These are phyloP conservation scores for Acromyrmex charruanus DNA, from an alignment of 1,140 invertebrate species.

Conservation along the genomic window DNA sequence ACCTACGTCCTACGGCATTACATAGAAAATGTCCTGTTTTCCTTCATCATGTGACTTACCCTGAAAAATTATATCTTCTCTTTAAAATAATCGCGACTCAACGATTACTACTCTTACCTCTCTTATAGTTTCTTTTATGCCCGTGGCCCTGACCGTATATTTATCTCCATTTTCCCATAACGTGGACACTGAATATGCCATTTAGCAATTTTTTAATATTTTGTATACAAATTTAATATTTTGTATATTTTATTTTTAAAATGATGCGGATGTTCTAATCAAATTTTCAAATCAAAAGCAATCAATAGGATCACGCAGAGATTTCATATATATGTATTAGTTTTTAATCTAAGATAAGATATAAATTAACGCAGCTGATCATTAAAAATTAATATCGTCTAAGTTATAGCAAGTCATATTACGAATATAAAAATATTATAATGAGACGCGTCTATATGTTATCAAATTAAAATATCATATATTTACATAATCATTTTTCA, in stretches of 20 bases:
- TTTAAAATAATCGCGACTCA: slow-evolving; percentile 57
- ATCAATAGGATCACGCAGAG: neutral
- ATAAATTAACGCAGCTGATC: neutral
- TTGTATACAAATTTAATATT: no score
- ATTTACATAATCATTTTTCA: slow-evolving; percentile 6
- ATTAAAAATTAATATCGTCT: neutral
- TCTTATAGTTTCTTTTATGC: slow-evolving; percentile 33
- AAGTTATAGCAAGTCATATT: neutral
- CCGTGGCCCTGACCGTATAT: slow-evolving; percentile 38
- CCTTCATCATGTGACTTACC: slow-evolving; percentile 51
- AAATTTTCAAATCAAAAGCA: neutral
- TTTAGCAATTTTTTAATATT: neutral
- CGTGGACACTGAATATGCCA: neutral
- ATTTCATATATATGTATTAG: no score
- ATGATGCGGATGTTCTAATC: neutral
- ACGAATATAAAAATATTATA: neutral
- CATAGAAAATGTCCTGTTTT: slow-evolving; percentile 61
- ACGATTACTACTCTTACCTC: slow-evolving; percentile 43
- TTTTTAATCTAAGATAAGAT: no score
- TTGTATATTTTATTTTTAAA: neutral
- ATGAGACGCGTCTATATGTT: neutral
- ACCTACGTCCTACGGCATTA: slow-evolving; percentile 59
- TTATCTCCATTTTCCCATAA: slow-evolving; percentile 44
- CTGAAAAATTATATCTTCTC: slow-evolving; percentile 58
- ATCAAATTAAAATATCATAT: neutral